A percentile compares a stretch with the other conserved stretches of the same genome.
Conservation (phyloP, 1,140 invertebrate species). For the Arctopsyche grandis region DNA sequence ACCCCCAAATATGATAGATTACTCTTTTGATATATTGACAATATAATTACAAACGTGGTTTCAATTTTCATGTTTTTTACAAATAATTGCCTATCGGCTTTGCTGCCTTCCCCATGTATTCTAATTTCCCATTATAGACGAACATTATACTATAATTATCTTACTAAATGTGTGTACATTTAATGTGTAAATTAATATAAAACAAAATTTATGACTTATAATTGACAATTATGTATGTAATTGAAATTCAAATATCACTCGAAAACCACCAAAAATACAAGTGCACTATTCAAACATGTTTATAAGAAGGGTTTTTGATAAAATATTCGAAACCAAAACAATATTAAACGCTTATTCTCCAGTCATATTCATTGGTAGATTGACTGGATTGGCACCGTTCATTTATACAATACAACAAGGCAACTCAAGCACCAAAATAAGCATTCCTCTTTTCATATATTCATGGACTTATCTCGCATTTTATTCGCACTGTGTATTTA, state of each 20-base stretch:
- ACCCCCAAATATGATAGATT: no score
- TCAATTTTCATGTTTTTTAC: background rate
- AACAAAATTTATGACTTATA: background rate
- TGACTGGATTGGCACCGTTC: background rate
- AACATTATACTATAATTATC: no score
- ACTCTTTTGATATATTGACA: no score
- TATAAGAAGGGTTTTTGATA: background rate
- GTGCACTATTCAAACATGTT: background rate
- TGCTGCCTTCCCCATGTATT: no score
- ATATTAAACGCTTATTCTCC: background rate
- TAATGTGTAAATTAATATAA: background rate
- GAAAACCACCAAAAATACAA: background rate
- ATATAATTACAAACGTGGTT: no score
- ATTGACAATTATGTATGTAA: background rate
- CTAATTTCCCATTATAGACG: no score
- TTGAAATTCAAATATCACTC: background rate
- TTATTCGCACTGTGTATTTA: background rate
- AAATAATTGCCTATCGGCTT: no score
- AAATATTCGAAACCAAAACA: background rate
- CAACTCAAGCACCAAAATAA: background rate
- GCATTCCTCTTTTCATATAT: background rate
- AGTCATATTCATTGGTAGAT: background rate
- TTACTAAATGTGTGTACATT: background rate
- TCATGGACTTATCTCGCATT: background rate
- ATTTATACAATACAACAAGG: background rate